phyloP scores from a whole-genome alignment of 2,888 invertebrate species.

The Cantharis rufa region DNA sequence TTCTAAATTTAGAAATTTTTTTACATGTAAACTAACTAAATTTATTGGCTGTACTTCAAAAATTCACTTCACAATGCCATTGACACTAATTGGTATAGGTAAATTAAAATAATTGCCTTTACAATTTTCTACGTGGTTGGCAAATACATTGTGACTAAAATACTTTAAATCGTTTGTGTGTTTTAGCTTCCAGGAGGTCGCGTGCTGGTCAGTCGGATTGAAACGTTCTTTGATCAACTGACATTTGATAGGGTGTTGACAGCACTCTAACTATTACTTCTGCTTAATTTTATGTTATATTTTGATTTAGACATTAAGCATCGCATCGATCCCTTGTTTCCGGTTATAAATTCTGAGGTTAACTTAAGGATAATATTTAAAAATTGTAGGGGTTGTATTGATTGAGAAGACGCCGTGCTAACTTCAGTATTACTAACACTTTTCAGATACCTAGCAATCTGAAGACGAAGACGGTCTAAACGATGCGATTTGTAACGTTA shows the following conservation, averaged over 20 bases:
- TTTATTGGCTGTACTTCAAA: background rate
- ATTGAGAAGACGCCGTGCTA: background rate
- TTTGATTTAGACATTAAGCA: background rate
- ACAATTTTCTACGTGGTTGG: background rate
- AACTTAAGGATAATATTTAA: background rate
- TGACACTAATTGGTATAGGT: background rate
- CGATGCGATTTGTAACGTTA: background rate
- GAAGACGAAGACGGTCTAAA: background rate
- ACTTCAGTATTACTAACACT: background rate
- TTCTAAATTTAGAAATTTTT: constrained; percentile 46
- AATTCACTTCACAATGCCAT: background rate
- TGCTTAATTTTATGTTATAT: background rate
- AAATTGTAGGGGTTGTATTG: background rate
- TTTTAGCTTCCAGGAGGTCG: background rate
- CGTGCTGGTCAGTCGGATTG: background rate
- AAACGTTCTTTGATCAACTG: background rate
- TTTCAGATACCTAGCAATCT: background rate
- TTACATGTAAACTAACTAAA: constrained; percentile 31
- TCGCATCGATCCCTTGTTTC: background rate
- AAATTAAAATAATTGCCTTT: background rate
- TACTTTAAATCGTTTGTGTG: background rate
- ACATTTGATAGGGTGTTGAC: background rate
- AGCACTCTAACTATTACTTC: background rate
- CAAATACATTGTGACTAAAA: background rate
- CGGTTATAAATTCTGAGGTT: background rate